Base-by-base conservation (phyloP, 1,140 invertebrate genomes). In the Drosophila nebulosa region DNA sequence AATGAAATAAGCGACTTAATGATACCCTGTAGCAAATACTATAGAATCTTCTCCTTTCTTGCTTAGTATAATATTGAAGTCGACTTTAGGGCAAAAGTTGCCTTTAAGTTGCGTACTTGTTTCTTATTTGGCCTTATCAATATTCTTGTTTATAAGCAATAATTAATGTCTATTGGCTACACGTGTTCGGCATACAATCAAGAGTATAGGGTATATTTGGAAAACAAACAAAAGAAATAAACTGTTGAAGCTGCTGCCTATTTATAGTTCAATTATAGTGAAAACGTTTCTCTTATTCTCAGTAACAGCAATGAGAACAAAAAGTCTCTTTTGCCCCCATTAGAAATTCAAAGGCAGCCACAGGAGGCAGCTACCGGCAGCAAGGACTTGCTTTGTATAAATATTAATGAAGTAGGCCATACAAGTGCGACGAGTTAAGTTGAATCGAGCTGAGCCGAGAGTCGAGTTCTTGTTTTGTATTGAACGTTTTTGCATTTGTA, bases 401-500 rank as follows among this genome's bases (percentile, higher is more conserved):
- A 86, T 86, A 86, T 86, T 86, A 86, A 86, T 86, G 83, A 86
- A 86, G 81, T 86, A 78, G 81, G 78, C 83, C 81, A 81, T 86
- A 86, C 66, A 81, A 85, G 81, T 78, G 74, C 69, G 63, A 68
- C 69, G 63, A 68, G 58, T 60, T 16, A 39, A 62, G 46, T 62
- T 52, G 62, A 24, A 35, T 64, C 46, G 58, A 66, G 46, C 69
- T 60, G 66, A 68, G 78, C 66, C 51, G 39, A 36, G 39, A 36
- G 46, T 67, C 51, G 55, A 67, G 22, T 39, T 64, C 63, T 69
- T 64, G 56, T 62, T 63, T 77, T 74, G 80, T 79, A 81, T 81
- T 67, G 71, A 52, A 46, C 39, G 16, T 46, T 46, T 46, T 18
- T 18, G 74, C 74, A 81, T 81, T 85, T 86, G 78, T 74, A 86